Evolutionary conservation across 2,113 vertebrate species (phyloP).

Genomic region (Planiliza haematocheilus): DNA sequence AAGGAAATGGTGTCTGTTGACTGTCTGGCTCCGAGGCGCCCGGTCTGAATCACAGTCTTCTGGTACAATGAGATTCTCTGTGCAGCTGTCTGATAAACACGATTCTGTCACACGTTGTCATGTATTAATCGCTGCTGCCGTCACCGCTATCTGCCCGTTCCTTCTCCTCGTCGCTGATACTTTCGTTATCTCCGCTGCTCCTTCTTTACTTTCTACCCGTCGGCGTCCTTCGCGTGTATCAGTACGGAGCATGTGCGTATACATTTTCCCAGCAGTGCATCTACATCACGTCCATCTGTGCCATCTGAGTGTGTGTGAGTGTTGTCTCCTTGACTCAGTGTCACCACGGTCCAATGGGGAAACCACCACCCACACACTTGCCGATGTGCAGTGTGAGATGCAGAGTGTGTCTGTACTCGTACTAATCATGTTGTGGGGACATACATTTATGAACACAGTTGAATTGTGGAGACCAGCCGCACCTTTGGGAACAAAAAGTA

Average conservation of each 20-base stretch:
- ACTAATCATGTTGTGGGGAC: constrained; percentile 5
- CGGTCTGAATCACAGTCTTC: constrained; percentile 33
- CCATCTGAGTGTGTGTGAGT: not conserved
- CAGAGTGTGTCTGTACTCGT: constrained; percentile 8
- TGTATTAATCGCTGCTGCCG: not conserved
- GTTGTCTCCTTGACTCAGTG: constrained; percentile 67
- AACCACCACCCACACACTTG: constrained; percentile 62
- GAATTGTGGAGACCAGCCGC: not conserved
- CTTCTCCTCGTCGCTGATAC: not conserved
- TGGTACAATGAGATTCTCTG: constrained; percentile 27
- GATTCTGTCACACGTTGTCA: constrained; percentile 4
- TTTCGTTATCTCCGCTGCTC: not conserved
- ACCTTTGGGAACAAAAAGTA: not conserved
- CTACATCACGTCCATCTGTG: constrained; percentile 34
- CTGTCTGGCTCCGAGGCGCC: constrained; percentile 11
- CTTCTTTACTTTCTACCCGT: not conserved
- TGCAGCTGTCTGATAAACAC: constrained; percentile 33
- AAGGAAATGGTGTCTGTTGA: not conserved
- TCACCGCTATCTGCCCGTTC: not conserved
- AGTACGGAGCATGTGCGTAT: constrained; percentile 2
- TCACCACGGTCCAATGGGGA: constrained; percentile 64
- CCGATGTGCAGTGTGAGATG: constrained; percentile 39
- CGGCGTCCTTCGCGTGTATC: not conserved
- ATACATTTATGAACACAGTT: not conserved
- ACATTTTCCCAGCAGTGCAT: constrained; percentile 14